These are phyloP conservation scores for Podiceps cristatus DNA, from an alignment of 2,113 vertebrate species.

Conservation along the genomic window DNA sequence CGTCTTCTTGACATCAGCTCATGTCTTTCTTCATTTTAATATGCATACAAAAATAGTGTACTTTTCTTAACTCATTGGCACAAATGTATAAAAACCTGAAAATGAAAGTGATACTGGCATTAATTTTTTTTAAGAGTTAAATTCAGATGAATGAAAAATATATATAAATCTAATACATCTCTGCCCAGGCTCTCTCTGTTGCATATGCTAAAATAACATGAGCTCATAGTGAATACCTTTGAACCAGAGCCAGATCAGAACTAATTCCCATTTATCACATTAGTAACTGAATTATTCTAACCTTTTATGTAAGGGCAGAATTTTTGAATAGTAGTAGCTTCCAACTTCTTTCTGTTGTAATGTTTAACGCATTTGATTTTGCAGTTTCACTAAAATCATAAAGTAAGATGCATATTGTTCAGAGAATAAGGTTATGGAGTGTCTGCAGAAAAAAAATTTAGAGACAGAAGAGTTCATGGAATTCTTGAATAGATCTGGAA, in stretches of 20 bases:
- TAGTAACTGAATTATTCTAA: neutral
- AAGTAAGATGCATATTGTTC: accelerated
- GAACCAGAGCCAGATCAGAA: neutral
- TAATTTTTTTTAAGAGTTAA: neutral
- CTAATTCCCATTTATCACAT: neutral
- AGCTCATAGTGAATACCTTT: neutral
- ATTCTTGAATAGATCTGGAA: neutral
- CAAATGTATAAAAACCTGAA: neutral
- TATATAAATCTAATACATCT: neutral
- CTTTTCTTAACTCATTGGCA: neutral
- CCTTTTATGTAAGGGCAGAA: neutral
- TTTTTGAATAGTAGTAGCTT: neutral
- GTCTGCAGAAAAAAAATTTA: neutral
- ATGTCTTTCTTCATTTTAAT: neutral
- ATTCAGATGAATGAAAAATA: neutral
- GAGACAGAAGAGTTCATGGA: neutral
- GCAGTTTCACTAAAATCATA: neutral
- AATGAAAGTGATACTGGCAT: neutral
- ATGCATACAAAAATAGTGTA: neutral
- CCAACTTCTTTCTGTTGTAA: neutral
- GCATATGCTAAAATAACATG: neutral
- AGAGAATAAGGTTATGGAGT: neutral
- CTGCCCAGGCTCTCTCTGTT: neutral
- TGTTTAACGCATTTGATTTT: neutral
- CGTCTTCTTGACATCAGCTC: neutral